These are phyloP conservation scores for Digitonthophagus gazella DNA, from an alignment of 2,888 invertebrate species.

Conservation along the genomic window DNA sequence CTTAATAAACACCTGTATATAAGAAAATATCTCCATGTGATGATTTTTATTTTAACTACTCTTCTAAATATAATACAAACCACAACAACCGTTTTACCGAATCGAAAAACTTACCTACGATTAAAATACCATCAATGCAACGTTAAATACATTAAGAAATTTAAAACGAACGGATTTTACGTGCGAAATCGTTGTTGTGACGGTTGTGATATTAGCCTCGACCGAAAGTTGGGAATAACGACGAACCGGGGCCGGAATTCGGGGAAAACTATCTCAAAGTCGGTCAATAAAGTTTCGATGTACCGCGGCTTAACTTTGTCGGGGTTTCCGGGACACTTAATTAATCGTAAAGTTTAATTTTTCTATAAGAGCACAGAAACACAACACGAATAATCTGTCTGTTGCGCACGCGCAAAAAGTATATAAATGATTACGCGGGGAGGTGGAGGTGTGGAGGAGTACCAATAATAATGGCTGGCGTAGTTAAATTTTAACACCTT, in stretches of 20 bases:
- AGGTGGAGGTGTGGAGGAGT: constrained; percentile 21
- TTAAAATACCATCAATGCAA: not conserved
- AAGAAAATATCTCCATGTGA: constrained; percentile 22
- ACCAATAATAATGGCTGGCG: constrained; percentile 34
- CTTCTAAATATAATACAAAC: constrained; percentile 1
- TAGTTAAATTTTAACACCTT: not conserved
- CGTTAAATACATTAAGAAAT: constrained; percentile 13
- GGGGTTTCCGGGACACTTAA: constrained; percentile 25
- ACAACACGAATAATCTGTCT: constrained; percentile 37
- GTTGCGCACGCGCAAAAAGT: constrained; percentile 37
- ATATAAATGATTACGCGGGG: constrained; percentile 28
- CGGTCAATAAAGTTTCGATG: constrained; percentile 33
- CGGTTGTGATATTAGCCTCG: constrained; percentile 32
- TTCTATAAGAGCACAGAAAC: constrained; percentile 41
- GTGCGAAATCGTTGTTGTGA: constrained; percentile 31
- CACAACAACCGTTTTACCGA: not conserved
- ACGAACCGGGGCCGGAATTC: not conserved
- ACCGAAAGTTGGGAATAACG: constrained; percentile 31
- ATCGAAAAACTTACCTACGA: not conserved
- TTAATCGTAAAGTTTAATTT: constrained; percentile 41
- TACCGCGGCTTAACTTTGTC: constrained; percentile 37
- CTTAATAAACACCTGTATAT: constrained; percentile 32
- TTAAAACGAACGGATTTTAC: constrained; percentile 26
- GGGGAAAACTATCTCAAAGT: constrained; percentile 22
- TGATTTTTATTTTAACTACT: constrained; percentile 17